Conservation (phyloP, 2,797 vertebrate genomes). For the Etheostoma nigrum region DNA sequence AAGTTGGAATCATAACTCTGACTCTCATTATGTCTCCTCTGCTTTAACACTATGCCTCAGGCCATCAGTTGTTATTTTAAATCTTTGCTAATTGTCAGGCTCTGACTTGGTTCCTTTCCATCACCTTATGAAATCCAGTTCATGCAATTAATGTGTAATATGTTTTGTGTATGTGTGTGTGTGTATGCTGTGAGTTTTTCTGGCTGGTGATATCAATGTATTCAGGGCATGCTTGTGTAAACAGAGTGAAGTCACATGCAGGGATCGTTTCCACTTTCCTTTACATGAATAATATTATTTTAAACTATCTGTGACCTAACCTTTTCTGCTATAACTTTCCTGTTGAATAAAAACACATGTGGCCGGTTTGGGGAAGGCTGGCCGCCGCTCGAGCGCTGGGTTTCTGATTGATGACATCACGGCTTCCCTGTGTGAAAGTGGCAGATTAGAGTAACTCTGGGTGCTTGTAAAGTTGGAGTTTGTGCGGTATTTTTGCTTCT, state of each 20-base stretch:
- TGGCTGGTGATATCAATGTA: constrained; percentile 73
- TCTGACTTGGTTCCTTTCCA: constrained; percentile 78
- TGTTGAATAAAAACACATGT: constrained; percentile 81
- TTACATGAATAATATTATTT: constrained; percentile 83
- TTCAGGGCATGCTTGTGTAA: constrained; percentile 80
- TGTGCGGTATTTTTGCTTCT: constrained; percentile 50
- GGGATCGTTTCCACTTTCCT: constrained; percentile 79
- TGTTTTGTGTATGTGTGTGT: constrained; percentile 24
- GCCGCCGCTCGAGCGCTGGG: constrained; percentile 37
- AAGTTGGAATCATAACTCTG: constrained; percentile 77
- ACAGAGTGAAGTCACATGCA: constrained; percentile 80
- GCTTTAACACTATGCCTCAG: constrained; percentile 74
- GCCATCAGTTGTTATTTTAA: constrained; percentile 78
- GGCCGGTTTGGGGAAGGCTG: constrained; percentile 53
- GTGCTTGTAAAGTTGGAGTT: constrained; percentile 58
- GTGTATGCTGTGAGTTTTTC: constrained; percentile 53
- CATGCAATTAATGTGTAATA: constrained; percentile 64
- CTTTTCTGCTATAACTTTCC: constrained; percentile 78
- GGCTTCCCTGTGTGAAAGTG: constrained; percentile 63
- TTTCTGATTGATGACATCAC: constrained; percentile 76
- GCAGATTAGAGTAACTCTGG: constrained; percentile 59
- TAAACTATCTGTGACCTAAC: constrained; percentile 82
- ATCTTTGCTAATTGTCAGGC: constrained; percentile 81
- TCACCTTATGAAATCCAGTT: constrained; percentile 78
- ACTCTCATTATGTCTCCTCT: constrained; percentile 75